Evolutionary conservation across 2,113 vertebrate genomes (phyloP).

Genomic region (Oophaga pumilio): DNA sequence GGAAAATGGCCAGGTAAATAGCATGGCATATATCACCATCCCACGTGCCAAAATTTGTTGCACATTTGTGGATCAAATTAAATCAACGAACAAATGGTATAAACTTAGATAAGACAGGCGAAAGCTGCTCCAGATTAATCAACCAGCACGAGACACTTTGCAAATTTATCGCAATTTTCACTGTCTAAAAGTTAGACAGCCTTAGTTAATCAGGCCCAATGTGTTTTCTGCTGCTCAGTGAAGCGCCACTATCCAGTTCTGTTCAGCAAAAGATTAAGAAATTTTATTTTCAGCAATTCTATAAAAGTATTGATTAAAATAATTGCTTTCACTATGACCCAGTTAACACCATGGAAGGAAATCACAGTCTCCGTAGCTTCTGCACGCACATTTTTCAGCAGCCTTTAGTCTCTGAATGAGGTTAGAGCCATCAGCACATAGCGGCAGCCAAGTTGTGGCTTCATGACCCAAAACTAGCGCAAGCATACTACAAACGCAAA

Average conservation of each 20-base stretch:
- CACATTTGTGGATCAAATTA: too few species aligned
- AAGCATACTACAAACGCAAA: too few species aligned
- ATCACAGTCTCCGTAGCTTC: not conserved
- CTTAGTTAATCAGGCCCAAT: not conserved
- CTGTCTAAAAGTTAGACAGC: too few species aligned
- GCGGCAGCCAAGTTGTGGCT: not conserved
- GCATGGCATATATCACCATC: too few species aligned
- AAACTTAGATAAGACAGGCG: too few species aligned
- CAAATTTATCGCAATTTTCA: too few species aligned
- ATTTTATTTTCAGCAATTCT: not conserved
- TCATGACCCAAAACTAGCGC: not conserved
- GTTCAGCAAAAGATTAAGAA: not conserved
- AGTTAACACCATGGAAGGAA: not conserved
- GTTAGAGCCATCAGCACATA: not conserved
- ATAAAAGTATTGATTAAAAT: not conserved
- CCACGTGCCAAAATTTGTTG: too few species aligned
- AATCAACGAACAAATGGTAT: too few species aligned
- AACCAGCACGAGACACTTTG: too few species aligned
- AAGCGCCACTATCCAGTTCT: not conserved
- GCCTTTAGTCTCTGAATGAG: not conserved
- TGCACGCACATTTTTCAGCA: not conserved
- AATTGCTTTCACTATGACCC: conserved; percentile 6
- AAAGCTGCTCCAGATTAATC: too few species aligned
- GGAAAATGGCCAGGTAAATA: too few species aligned
- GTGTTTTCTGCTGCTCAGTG: not conserved